Evolutionary conservation across 1,140 invertebrate genomes (phyloP).

Genomic region (Eulimnadia texana): DNA sequence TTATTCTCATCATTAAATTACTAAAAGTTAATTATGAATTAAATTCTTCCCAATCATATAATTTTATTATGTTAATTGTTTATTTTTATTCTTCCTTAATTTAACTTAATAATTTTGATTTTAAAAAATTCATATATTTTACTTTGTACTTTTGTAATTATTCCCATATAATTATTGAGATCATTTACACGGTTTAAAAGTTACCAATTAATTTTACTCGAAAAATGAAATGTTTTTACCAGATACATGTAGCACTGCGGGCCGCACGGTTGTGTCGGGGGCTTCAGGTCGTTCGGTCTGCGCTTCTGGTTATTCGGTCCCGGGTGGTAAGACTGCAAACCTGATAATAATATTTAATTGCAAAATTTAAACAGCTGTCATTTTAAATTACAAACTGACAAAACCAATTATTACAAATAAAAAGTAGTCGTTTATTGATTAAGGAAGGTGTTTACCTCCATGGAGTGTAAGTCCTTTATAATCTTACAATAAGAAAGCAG

Average conservation of each 20-base stretch:
- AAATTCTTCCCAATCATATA: too few species aligned
- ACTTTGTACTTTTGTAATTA: too few species aligned
- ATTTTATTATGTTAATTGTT: too few species aligned
- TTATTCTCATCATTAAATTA: background rate
- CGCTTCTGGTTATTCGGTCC: conserved; percentile 75
- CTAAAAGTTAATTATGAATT: background rate
- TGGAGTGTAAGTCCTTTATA: conserved; percentile 2
- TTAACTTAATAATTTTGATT: too few species aligned
- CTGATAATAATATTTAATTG: conserved; percentile 24
- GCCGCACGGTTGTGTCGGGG: conserved; percentile 72
- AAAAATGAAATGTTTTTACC: conserved; percentile 35
- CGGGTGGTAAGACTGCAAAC: conserved; percentile 74
- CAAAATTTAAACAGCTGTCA: background rate
- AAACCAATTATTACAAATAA: background rate
- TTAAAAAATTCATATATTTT: too few species aligned
- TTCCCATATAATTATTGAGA: background rate
- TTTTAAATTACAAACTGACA: background rate
- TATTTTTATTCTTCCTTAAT: too few species aligned
- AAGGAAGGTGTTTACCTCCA: conserved; percentile 1
- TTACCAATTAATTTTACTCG: background rate
- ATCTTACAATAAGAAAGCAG: conserved; percentile 2
- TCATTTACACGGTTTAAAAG: background rate
- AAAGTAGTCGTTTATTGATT: conserved; percentile 3
- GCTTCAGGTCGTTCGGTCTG: conserved; percentile 75
- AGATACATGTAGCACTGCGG: conserved; percentile 76